A percentile compares a stretch with the other conserved stretches of the same genome.
These are phyloP conservation scores for Lapara coniferarum DNA, from an alignment of 2,888 invertebrate species.

Conservation along the genomic window DNA sequence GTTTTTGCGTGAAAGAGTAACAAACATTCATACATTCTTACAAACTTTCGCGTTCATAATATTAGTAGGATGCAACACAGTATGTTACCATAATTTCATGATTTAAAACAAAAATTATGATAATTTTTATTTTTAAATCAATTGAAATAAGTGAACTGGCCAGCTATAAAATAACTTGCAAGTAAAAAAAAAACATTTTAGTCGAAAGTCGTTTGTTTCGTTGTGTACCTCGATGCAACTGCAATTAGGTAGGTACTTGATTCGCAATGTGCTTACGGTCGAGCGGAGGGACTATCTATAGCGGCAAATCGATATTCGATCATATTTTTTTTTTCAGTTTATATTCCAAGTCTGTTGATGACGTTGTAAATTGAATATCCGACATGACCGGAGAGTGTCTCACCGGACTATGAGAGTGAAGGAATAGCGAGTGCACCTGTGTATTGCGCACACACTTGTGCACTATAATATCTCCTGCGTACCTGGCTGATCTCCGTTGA, in stretches of 20 bases:
- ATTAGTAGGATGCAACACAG: too few species aligned
- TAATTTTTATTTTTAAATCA: neutral
- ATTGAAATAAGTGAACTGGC: constrained; percentile 18
- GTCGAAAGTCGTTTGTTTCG: constrained; percentile 4
- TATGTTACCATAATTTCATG: neutral
- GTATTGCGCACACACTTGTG: too few species aligned
- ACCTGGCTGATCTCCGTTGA: too few species aligned
- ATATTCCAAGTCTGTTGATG: neutral
- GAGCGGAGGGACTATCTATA: neutral
- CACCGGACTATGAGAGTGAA: too few species aligned
- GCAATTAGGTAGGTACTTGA: constrained; percentile 4
- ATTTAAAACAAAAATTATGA: neutral
- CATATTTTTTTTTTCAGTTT: neutral
- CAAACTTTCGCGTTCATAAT: too few species aligned
- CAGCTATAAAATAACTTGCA: neutral
- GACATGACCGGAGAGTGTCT: too few species aligned
- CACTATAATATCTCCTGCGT: too few species aligned
- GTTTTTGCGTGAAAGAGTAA: too few species aligned
- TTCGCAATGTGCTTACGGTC: constrained; percentile 9
- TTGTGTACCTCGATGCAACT: neutral
- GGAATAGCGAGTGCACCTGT: too few species aligned
- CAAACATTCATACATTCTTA: too few species aligned
- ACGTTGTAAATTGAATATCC: too few species aligned
- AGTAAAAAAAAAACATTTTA: neutral
- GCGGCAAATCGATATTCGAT: constrained; percentile 6